phyloP scores from a whole-genome alignment of 2,797 vertebrate genomes.

The Trachurus trachurus region DNA sequence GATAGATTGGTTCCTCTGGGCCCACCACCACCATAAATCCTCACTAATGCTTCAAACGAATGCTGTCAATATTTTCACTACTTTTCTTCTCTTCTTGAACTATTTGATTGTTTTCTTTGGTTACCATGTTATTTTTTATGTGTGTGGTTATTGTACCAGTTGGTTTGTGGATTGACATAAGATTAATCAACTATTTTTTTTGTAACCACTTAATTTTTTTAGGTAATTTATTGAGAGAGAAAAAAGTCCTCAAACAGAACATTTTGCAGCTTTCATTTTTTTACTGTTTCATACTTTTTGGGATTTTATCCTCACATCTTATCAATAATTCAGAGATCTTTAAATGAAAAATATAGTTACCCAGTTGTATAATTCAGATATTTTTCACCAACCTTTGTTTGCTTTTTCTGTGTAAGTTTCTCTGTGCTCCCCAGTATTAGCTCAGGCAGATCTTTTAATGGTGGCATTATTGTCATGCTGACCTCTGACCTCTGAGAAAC shows the following conservation, averaged over 20 bases:
- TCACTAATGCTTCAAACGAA: constrained; percentile 38
- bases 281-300: too few species aligned
- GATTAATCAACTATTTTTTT: background rate
- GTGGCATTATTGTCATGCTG: constrained; percentile 72
- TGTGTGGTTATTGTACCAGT: background rate
- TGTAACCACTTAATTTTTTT: background rate
- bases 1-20: constrained; percentile 58
- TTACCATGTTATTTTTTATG: background rate
- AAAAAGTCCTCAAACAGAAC: background rate
- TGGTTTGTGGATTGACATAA: background rate
- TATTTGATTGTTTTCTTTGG: background rate
- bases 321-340: background rate
- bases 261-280: background rate
- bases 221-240: background rate
- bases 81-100: background rate
- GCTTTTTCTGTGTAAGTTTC: constrained; percentile 17
- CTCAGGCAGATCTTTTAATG: constrained; percentile 70
- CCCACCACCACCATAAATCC: constrained; percentile 61
- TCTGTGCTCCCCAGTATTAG: constrained; percentile 42
- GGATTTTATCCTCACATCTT: background rate
- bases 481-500: constrained; percentile 75
- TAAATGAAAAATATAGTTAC: background rate
- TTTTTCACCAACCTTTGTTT: constrained; percentile 5
- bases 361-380: background rate
- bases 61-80: background rate